Evolutionary conservation across 2,888 invertebrate species (phyloP).

Genomic region (Luperina nickerlii): DNA sequence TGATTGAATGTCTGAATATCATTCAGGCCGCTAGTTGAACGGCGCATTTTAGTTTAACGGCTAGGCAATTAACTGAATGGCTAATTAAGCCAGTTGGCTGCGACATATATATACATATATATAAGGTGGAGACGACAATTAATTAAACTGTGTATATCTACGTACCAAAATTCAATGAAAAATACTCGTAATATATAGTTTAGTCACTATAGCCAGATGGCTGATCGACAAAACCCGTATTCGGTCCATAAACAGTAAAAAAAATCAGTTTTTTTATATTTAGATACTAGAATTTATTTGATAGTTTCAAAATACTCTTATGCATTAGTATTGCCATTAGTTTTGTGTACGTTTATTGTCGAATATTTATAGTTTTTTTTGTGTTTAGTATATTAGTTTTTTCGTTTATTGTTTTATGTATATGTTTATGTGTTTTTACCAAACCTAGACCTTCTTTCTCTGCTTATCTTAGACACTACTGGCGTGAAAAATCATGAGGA

Average conservation of each 20-base stretch:
- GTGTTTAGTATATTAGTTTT: too few relatives aligned
- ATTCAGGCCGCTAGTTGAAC: too few relatives aligned
- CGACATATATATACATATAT: too few relatives aligned
- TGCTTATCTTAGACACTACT: neutral
- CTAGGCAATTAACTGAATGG: too few relatives aligned
- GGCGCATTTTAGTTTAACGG: too few relatives aligned
- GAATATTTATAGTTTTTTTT: too few relatives aligned
- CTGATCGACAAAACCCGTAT: neutral
- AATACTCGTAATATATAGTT: neutral
- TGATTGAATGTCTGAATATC: too few relatives aligned
- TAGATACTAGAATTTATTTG: neutral
- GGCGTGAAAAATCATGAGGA: neutral
- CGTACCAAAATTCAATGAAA: neutral
- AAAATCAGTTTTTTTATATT: too few relatives aligned
- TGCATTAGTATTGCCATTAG: neutral
- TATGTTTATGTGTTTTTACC: too few relatives aligned
- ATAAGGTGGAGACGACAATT: too few relatives aligned
- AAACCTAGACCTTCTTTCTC: neutral
- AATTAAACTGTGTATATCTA: neutral
- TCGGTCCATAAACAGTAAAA: neutral
- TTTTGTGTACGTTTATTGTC: neutral
- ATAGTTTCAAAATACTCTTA: neutral
- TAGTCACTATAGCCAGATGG: neutral
- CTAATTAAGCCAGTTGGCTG: too few relatives aligned
- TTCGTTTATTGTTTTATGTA: too few relatives aligned